A percentile compares a stretch with the other conserved stretches of the same genome.
Evolutionary conservation across 2,113 vertebrate genomes (phyloP).

Genomic region (Sigmodon hispidus): DNA sequence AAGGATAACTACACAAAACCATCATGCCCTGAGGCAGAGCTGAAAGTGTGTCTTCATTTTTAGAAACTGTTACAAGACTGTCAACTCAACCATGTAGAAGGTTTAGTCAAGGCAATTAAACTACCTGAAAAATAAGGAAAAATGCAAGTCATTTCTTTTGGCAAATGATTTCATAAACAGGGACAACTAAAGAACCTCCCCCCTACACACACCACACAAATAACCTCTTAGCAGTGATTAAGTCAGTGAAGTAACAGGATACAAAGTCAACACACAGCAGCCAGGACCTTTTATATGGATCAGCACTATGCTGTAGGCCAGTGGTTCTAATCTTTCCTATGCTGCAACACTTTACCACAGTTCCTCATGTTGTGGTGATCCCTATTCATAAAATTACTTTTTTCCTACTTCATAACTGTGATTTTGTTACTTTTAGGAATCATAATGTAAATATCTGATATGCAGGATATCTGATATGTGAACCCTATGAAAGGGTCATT

Average conservation of each 20-base stretch:
- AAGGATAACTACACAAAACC: not conserved
- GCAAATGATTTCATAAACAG: not conserved
- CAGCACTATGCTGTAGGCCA: not conserved
- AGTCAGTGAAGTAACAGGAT: not conserved
- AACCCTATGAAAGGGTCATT: not conserved
- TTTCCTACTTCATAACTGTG: not conserved
- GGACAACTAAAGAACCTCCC: not conserved
- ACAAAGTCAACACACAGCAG: not conserved
- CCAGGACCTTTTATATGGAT: no score
- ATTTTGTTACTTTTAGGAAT: not conserved
- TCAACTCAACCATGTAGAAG: not conserved
- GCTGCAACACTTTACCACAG: not conserved
- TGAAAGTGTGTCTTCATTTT: not conserved
- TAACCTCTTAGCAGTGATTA: not conserved
- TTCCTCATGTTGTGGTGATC: not conserved
- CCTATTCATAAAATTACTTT: not conserved
- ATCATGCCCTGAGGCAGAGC: not conserved
- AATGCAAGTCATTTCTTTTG: not conserved
- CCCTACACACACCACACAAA: no score
- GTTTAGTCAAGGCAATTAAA: not conserved
- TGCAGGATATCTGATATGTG: not conserved
- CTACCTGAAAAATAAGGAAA: not conserved
- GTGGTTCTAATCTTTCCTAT: not conserved
- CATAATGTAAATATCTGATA: not conserved
- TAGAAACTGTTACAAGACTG: not conserved